These are phyloP conservation scores for Cydia amplana DNA, from an alignment of 1,140 invertebrate genomes.

Conservation along the genomic window DNA sequence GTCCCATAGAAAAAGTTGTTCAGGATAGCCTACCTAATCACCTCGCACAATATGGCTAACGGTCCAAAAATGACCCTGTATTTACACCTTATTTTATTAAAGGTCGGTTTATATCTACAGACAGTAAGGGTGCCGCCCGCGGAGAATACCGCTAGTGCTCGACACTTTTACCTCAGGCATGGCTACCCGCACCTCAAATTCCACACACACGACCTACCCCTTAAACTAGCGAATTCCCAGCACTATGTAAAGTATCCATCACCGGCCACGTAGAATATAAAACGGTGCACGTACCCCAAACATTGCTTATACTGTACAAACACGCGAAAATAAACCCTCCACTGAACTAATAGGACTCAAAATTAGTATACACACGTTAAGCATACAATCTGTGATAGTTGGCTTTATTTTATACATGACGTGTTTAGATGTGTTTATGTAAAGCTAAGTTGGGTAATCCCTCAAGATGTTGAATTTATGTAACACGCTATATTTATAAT, in stretches of 20 bases:
- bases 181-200: neutral
- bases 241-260: conserved; percentile 16
- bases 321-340: neutral
- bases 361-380: neutral
- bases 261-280: neutral
- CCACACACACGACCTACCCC: neutral
- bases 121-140: too few species aligned
- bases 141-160: too few species aligned
- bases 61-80: too few species aligned
- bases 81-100: too few species aligned
- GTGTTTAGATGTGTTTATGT: neutral
- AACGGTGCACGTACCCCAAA: neutral
- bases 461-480: neutral
- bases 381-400: neutral
- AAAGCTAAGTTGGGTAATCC: conserved; percentile 10
- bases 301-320: neutral
- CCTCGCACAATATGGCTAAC: too few species aligned
- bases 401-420: neutral
- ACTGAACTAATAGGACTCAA: neutral
- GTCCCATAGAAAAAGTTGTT: too few species aligned
- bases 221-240: conserved; percentile 6
- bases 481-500: neutral
- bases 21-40: too few species aligned
- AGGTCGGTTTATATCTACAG: too few species aligned
- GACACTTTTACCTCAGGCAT: too few species aligned